Evolutionary conservation across 2,113 vertebrate genomes (phyloP), one percentile per base, ranked within the genome.

Genomic region (Ciconia boyciana): DNA sequence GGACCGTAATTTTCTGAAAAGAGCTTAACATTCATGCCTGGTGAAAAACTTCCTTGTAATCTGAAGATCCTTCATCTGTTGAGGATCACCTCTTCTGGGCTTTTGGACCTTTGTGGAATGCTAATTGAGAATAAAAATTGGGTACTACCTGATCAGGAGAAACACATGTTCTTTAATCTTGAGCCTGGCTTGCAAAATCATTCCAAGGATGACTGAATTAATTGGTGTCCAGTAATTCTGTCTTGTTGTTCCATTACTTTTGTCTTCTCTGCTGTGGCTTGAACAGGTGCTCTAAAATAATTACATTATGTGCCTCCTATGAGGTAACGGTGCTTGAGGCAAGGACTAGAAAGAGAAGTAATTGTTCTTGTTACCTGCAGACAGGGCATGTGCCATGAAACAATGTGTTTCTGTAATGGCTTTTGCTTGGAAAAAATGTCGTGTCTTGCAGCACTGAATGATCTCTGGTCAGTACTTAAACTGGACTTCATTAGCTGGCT

Each of bases 171-270:
- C 39, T 81, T 88, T 83, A 74, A 60, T 88, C 60, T 65, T 69
- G 61, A 89, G 21, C 25, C 52, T 94, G 70, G 43, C 81, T 92
- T 91, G 34, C 83, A 89, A 78, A 93, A 92, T 82, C n/a, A 16
- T 91, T 82, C 69, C 77, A 91, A 89, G 52, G 81, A 76, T 91
- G 61, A 84, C 92, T 96, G 62, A 87, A 93, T 93, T 96, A 89
- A 92, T 34, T 29, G 11, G 19, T 89, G 81, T 87, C 94, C 93
- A 91, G 83, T 95, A 87, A 92, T 95, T 94, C 75, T 92, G 72
- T 79, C 65, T 39, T 83, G 6, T 85, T 85, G 78, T 90, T 91
- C 44, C 78, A 58, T 95, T 95, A 70, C 22, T 96, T 91, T 65
- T 90, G 70, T 87, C 69, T 90, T 91, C 57, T 89, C 69, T 91